Conservation (phyloP, 1,140 invertebrate genomes). For the Heliothis subflexa region DNA sequence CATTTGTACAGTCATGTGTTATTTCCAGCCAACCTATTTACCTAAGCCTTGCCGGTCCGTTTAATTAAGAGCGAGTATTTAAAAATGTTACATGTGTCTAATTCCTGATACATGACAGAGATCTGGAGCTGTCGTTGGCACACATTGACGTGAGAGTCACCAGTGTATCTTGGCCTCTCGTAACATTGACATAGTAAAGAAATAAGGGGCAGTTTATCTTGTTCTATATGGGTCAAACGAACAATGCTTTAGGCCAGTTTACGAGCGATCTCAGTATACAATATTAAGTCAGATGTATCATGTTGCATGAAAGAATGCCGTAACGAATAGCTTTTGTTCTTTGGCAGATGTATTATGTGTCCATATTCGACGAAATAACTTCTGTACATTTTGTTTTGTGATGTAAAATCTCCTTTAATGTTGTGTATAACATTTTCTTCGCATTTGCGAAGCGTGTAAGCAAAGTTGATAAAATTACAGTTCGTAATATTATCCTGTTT, state of each 20-base stretch:
- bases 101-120: conserved; percentile 48
- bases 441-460: not conserved
- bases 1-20: conserved; percentile 38
- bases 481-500: conserved; percentile 30
- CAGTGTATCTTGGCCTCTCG: conserved; percentile 24
- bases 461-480: not conserved
- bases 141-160: conserved; percentile 26
- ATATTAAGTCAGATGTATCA: conserved; percentile 44
- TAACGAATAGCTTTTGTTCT: conserved; percentile 30
- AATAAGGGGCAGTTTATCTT: conserved; percentile 36
- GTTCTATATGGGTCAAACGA: conserved; percentile 34
- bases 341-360: conserved; percentile 2
- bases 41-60: conserved; percentile 46
- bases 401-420: not conserved
- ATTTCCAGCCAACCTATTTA: conserved; percentile 58
- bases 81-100: conserved; percentile 52
- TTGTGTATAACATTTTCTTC: not conserved
- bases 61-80: conserved; percentile 55
- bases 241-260: conserved; percentile 39
- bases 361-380: conserved; percentile 5
- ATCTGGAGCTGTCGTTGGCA: conserved; percentile 54
- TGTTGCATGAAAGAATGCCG: conserved; percentile 29
- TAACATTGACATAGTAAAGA: conserved; percentile 40
- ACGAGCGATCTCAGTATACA: conserved; percentile 25
- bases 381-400: conserved; percentile 1